A percentile compares a stretch with the other conserved stretches of the same genome.
These are phyloP conservation scores for Odontamblyopus lacepedii DNA, from an alignment of 2,797 vertebrate genomes.

Conservation along the genomic window DNA sequence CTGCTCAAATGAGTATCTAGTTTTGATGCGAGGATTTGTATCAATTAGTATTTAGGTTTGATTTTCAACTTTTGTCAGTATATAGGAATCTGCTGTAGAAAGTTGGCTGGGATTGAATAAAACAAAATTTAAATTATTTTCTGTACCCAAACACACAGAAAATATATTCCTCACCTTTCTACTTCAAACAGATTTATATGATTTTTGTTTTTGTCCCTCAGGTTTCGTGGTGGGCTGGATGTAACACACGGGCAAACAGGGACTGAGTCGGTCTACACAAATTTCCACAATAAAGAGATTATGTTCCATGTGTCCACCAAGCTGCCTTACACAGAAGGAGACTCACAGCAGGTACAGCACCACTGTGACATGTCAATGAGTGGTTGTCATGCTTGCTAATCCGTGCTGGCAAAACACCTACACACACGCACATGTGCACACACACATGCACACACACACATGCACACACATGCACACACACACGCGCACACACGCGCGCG, in stretches of 20 bases:
- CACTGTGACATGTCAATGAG: conserved; percentile 8
- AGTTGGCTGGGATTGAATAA: background rate
- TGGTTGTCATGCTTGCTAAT: conserved; percentile 5
- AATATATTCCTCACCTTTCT: background rate
- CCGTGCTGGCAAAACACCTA: conserved; percentile 12
- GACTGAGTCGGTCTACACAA: conserved; percentile 89
- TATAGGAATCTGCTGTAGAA: background rate
- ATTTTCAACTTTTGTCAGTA: background rate
- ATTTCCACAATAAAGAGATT: conserved; percentile 94
- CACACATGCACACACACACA: no score
- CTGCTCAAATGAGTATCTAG: background rate
- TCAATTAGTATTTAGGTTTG: background rate
- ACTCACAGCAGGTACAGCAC: conserved; percentile 87
- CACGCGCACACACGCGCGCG: no score
- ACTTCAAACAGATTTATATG: background rate
- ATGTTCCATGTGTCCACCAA: conserved; percentile 99
- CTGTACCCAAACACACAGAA: background rate
- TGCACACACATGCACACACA: no score
- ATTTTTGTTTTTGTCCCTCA: conserved; percentile 49
- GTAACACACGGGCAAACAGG: conserved; percentile 95
- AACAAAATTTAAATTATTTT: background rate
- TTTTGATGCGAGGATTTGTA: background rate
- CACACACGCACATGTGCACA: background rate
- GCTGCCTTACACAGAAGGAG: conserved; percentile 95
- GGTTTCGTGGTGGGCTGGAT: conserved; percentile 93